Percentiles rank a stretch among this genome's conserved stretches.
Evolutionary conservation across 37 sponge, comb jelly and placozoan species (phyloP).

Genomic region (Oscarella lobularis): DNA sequence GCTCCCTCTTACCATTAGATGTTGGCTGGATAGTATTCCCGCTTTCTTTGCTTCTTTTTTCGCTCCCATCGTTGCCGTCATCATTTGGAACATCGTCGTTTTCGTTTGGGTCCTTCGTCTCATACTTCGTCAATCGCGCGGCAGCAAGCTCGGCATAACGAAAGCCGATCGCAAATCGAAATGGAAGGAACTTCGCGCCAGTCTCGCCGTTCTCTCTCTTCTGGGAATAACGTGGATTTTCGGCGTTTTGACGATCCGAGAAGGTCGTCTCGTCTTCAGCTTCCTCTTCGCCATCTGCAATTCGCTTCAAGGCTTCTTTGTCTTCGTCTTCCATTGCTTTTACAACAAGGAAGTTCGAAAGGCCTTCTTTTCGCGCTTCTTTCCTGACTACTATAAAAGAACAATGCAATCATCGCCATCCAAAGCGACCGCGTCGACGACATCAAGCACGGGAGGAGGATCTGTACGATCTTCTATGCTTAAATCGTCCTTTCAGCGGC

Average conservation of each 20-base stretch:
- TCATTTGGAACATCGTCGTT: not conserved
- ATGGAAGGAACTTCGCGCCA: not conserved
- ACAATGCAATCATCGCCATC: not conserved
- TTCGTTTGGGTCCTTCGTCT: not conserved
- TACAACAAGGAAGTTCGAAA: not conserved
- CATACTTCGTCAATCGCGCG: not conserved
- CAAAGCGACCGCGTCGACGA: not conserved
- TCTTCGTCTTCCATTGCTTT: not conserved
- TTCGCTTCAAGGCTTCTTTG: not conserved
- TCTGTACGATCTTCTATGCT: too few relatives aligned
- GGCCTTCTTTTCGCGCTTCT: not conserved
- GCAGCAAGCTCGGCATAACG: not conserved
- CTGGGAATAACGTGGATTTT: not conserved
- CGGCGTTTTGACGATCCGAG: not conserved
- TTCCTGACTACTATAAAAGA: not conserved
- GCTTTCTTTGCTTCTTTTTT: not conserved
- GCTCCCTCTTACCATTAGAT: too few relatives aligned
- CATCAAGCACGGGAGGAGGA: not conserved
- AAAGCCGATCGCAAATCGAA: not conserved
- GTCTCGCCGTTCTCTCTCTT: not conserved
- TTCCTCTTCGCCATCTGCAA: not conserved
- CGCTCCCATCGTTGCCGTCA: not conserved
- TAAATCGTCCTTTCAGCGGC: too few relatives aligned
- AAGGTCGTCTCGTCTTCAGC: not conserved
- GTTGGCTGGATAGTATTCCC: not conserved